Percentiles rank a stretch among this genome's conserved stretches.
These are phyloP conservation scores for Rhynchomys soricoides DNA, from an alignment of 2,113 vertebrate species.

Conservation along the genomic window DNA sequence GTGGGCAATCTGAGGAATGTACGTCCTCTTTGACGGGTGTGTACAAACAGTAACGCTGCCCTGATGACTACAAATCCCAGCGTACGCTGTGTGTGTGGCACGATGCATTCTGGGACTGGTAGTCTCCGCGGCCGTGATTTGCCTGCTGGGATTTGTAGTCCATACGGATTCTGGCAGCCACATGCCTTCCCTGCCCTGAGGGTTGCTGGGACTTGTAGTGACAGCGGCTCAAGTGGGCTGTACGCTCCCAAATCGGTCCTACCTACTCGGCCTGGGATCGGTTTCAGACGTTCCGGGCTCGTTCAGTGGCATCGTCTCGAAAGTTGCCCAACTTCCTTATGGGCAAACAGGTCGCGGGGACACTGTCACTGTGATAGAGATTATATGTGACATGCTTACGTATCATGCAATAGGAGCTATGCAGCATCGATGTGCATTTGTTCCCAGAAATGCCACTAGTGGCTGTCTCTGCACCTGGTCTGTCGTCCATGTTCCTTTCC, in stretches of 20 bases:
- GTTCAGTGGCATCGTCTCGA: too few relatives aligned
- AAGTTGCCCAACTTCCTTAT: neutral
- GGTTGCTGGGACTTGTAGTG: slow-evolving; percentile 82
- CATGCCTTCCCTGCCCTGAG: fast-evolving
- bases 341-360: neutral
- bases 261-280: neutral
- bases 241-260: fast-evolving
- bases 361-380: neutral
- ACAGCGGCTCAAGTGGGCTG: fast-evolving
- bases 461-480: neutral
- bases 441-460: neutral
- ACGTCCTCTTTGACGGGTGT: neutral
- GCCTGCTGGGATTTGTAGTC: slow-evolving; percentile 85
- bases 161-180: neutral
- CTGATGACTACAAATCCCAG: slow-evolving; percentile 82
- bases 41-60: neutral
- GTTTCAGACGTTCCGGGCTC: neutral
- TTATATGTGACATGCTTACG: neutral
- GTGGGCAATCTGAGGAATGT: neutral
- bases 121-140: slow-evolving; percentile 31
- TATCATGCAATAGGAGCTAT: neutral
- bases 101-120: slow-evolving; percentile 80
- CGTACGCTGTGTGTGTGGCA: slow-evolving; percentile 27
- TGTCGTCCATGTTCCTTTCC: neutral
- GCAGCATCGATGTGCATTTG: neutral